Base-by-base conservation (phyloP, 2,797 vertebrate genomes). In the Pyrocephalus nanus region DNA sequence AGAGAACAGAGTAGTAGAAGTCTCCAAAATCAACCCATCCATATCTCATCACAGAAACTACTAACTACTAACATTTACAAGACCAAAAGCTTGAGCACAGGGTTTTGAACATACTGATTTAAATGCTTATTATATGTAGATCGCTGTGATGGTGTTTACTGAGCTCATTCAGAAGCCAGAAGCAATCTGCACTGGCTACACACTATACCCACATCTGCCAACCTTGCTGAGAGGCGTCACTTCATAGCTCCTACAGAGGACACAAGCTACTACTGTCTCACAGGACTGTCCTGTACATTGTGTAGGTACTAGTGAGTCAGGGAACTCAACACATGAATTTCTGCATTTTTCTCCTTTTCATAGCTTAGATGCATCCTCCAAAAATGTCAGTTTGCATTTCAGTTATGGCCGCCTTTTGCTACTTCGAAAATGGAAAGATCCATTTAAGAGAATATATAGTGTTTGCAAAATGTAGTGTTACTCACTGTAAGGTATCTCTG, bases 121-220 rank as follows among this genome's bases (percentile, higher is more conserved):
- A 54, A 55, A 47, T 2, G 3, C 8, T 60, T 61, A 53, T 20
- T 30, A 14, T 40, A 5, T 5, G 23, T 5, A 70, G 67, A 40
- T 18, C 15, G 11, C 25, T 32, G 9, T 32, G 21, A 18, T 23
- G 27, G 30, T 36, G 9, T 62, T 55, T 40, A 36, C 40, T 16
- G 30, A 40, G 54, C 8, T 10, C 0, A 0, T n/a, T 80, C 0
- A 0, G 34, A 42, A 92, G 5, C 18, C 3, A 6, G 25, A 34
- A 86, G 43, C 38, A 43, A 34, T 23, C 36, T n/a, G 38, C 7
- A 21, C 38, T 3, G 1, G 17, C 45, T n/a, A 26, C 0, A 1
- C 18, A 3, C 45, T 30, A 6, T 12, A 26, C 4, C 18, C 48
- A 29, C 2, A 2, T 40, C 36, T 67, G 32, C 71, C 60, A 11